phyloP scores from a whole-genome alignment of 92 coral and sea anemone species.

The Bergia sp. region DNA sequence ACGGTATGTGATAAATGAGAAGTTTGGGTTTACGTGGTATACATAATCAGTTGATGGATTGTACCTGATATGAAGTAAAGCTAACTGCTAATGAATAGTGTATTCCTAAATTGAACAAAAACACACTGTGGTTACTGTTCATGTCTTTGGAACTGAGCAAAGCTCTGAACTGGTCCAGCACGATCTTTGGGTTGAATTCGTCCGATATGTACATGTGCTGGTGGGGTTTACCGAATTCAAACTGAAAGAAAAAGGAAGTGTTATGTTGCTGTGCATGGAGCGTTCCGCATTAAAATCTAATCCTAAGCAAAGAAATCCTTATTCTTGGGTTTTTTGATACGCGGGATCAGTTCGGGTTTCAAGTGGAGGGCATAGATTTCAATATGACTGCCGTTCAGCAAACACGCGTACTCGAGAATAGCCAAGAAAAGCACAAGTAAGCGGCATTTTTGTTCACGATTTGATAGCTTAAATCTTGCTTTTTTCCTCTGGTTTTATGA shows the following conservation, averaged over 20 bases:
- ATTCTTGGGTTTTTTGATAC: no score
- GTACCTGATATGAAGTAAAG: conserved; percentile 37
- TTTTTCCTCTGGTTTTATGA: no score
- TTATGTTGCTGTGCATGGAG: background rate
- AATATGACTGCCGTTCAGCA: no score
- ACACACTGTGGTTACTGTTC: conserved; percentile 21
- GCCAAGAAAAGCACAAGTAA: no score
- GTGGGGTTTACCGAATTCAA: background rate
- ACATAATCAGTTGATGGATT: background rate
- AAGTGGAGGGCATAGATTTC: no score
- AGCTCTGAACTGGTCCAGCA: conserved; percentile 8
- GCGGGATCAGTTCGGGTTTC: no score
- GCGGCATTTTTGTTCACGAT: no score
- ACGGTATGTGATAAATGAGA: no score
- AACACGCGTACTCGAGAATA: no score
- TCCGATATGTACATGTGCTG: background rate
- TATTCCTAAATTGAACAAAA: conserved; percentile 35
- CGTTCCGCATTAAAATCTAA: background rate
- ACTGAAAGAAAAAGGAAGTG: background rate
- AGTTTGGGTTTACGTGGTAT: background rate
- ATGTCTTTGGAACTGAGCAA: conserved; percentile 34
- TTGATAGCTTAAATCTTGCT: no score
- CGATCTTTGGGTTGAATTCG: conserved; percentile 7
- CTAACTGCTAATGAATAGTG: conserved; percentile 30
- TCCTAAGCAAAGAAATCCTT: no score